Evolutionary conservation across 2,113 vertebrate genomes (phyloP).

Genomic region (Callithrix jacchus): DNA sequence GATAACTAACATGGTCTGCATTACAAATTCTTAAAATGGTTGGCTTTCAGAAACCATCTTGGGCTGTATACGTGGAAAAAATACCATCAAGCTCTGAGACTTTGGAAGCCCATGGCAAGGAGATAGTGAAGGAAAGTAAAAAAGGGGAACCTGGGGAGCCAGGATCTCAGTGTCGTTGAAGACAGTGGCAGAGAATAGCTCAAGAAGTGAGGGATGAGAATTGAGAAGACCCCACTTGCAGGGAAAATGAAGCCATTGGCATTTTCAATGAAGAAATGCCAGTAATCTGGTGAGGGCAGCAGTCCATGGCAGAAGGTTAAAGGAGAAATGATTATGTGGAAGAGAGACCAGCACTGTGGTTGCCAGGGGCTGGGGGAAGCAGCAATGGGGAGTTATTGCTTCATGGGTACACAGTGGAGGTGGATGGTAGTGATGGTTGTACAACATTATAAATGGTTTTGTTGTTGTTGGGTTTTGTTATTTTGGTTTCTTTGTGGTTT

Average conservation of each 20-base stretch:
- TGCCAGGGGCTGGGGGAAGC: not conserved
- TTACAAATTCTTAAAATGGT: not conserved
- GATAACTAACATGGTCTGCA: not conserved
- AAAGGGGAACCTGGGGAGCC: no score
- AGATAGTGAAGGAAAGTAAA: not conserved
- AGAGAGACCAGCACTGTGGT: not conserved
- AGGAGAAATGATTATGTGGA: not conserved
- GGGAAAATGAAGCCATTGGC: not conserved
- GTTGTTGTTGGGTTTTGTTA: no score
- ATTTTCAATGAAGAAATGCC: not conserved
- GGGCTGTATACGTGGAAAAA: not conserved
- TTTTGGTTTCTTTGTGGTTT: no score
- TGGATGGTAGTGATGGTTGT: not conserved
- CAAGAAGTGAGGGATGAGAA: not conserved
- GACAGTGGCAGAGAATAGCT: not conserved
- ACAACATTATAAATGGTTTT: not conserved
- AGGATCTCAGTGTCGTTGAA: fast-evolving
- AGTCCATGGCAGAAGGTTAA: not conserved
- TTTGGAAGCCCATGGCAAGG: not conserved
- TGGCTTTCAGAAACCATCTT: not conserved
- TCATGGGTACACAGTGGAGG: not conserved
- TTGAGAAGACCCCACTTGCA: not conserved
- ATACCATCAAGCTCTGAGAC: not conserved
- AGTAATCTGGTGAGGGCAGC: not conserved
- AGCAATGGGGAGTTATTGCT: not conserved